Evolutionary conservation across 1,140 invertebrate genomes (phyloP).

Genomic region (Sarcophaga peregrina): DNA sequence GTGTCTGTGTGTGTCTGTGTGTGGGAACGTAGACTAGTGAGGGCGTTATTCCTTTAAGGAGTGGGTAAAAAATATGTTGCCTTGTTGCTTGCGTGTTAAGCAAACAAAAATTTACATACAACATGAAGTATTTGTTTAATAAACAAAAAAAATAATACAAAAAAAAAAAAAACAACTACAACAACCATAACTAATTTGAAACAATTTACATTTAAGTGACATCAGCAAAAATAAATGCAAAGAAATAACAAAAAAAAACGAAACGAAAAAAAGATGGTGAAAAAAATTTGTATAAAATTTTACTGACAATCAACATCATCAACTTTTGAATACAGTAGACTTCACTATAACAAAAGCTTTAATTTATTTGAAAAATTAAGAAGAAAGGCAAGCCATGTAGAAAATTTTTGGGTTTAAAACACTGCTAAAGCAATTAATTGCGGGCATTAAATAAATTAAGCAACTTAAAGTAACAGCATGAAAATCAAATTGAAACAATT

Average conservation of each 20-base stretch:
- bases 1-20: no score
- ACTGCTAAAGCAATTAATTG: no score
- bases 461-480: no score
- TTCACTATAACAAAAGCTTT: not conserved
- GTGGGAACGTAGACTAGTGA: no score
- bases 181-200: slow-evolving; percentile 41
- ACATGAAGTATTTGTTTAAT: not conserved
- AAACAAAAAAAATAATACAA: not conserved
- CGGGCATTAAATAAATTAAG: no score
- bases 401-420: no score
- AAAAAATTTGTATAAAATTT: not conserved
- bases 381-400: no score
- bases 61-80: no score
- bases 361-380: no score
- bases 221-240: slow-evolving; percentile 30
- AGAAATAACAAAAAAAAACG: not conserved
- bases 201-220: slow-evolving; percentile 42
- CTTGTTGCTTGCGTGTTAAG: no score
- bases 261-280: not conserved
- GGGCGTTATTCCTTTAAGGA: no score
- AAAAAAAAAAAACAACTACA: not conserved
- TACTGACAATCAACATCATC: slow-evolving; percentile 6
- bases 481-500: no score
- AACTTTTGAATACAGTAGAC: not conserved
- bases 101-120: not conserved